Percentiles rank a stretch among this genome's conserved stretches.
Evolutionary conservation across 2,888 invertebrate genomes (phyloP).

Genomic region (Cheilosia impressa): DNA sequence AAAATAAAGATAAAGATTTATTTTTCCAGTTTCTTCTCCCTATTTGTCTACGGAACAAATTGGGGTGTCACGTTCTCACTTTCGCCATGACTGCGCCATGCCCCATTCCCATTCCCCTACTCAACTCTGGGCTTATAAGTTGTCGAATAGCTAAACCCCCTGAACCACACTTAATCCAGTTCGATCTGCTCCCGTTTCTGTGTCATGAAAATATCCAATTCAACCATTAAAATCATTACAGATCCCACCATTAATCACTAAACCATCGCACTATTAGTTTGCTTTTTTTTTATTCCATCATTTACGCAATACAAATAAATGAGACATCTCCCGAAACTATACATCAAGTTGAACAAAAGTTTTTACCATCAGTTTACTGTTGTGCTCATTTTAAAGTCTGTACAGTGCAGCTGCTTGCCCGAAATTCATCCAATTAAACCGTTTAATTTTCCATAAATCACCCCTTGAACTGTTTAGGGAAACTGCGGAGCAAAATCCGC

Average conservation of each 20-base stretch:
- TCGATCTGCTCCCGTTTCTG: conserved; percentile 27
- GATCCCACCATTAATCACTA: conserved; percentile 50
- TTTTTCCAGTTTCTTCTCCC: not conserved
- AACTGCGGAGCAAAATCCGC: conserved; percentile 25
- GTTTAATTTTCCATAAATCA: conserved; percentile 73
- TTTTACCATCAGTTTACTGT: not conserved
- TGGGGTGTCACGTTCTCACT: conserved; percentile 29
- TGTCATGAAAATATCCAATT: conserved; percentile 44
- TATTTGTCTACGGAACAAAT: conserved; percentile 29
- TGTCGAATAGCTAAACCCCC: not conserved
- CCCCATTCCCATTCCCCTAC: not conserved
- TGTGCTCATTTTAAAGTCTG: not conserved
- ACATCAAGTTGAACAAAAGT: not conserved
- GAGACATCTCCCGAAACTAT: conserved; percentile 20
- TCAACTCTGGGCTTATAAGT: too few relatives aligned
- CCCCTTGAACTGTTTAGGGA: conserved; percentile 30
- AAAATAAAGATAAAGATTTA: conserved; percentile 21
- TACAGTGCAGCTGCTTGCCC: conserved; percentile 45
- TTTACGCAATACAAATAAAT: conserved; percentile 28
- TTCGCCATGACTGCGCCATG: not conserved
- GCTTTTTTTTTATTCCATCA: not conserved
- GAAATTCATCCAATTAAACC: conserved; percentile 63
- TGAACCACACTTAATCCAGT: conserved; percentile 37
- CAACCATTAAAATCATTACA: conserved; percentile 47
- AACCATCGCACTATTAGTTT: not conserved